Evolutionary conservation across 2,888 invertebrate genomes (phyloP), one percentile per base, ranked within the genome.

Genomic region (Drosophila crucigera): DNA sequence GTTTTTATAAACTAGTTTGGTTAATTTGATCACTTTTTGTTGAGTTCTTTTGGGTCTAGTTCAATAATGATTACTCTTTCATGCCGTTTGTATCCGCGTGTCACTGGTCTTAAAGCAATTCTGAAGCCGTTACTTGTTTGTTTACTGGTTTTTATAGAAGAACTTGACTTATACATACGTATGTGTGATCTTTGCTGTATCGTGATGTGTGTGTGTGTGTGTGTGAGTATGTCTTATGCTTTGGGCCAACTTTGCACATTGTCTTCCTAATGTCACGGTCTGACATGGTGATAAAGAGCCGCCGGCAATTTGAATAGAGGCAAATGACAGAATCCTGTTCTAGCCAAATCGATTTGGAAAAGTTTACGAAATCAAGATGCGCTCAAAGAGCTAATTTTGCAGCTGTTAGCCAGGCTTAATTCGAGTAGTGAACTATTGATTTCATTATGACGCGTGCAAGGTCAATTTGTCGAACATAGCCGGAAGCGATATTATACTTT

Each of bases 131-230:
- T 82, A 79, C 77, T 90, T 82, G 82, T 88, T 85, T 83, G 75
- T 80, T 83, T 90, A 75, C 89, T 78, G 89, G 90, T 90, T 90
- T 87, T 89, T 88, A 86, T 90, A 89, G 89, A 70, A 71, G 79
- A 84, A 86, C 89, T 83, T 76, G 86, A 73, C 68, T 54, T 62
- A 28, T 68, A 28, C 22, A 28, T 68, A 28, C 22, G n/a, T 62
- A 22, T 64, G 16, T 28, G 3, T 47, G 39, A 31, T 60, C 28
- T 31, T 19, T 37, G 43, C 66, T 11, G 22, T 43, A 14, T 9
- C 63, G 35, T 3, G 37, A 37, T 37, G 37, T 19, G 6, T 37
- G 37, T 43, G 22, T 68, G 7, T 65, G 25, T 30, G 25, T 25
- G 25, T 28, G 25, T 56, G 25, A 1, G 1, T 53, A n/a, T 49